phyloP scores from a whole-genome alignment of 2,797 vertebrate species.

The Gila robusta region DNA sequence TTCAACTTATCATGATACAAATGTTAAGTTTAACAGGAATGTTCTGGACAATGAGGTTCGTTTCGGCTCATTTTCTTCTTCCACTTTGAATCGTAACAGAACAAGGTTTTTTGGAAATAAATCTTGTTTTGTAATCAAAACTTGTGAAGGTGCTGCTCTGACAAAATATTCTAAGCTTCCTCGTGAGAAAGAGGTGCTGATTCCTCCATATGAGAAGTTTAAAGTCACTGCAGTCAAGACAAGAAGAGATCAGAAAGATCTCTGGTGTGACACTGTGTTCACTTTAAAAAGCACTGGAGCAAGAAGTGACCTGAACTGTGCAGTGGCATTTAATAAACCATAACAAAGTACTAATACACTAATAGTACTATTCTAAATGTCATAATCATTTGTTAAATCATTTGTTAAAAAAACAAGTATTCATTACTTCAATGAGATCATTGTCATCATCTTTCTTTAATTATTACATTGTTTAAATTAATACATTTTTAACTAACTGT shows the following conservation, averaged over 20 bases:
- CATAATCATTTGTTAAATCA: too few relatives aligned
- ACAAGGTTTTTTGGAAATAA: neutral
- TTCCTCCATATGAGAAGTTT: conserved; percentile 11
- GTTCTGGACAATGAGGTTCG: neutral
- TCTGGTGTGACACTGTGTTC: neutral
- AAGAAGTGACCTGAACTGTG: conserved; percentile 1
- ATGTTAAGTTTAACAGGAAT: too few relatives aligned
- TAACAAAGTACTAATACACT: neutral
- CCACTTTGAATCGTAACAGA: neutral
- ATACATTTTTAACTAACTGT: too few relatives aligned
- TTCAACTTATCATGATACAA: neutral
- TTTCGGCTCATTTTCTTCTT: neutral
- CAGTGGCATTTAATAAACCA: neutral
- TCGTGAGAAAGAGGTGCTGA: neutral
- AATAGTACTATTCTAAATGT: too few relatives aligned
- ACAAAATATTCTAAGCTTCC: neutral
- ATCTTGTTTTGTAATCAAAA: neutral
- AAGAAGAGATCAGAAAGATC: neutral
- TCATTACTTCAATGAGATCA: too few relatives aligned
- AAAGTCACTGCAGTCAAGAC: neutral
- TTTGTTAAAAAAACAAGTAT: too few relatives aligned
- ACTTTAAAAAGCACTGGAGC: neutral
- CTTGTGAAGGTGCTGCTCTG: neutral
- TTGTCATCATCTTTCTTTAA: too few relatives aligned
- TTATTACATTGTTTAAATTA: too few relatives aligned